A percentile compares a stretch with the other conserved stretches of the same genome.
These are phyloP conservation scores for Polyommatus icarus DNA, from an alignment of 2,888 invertebrate genomes.

Conservation along the genomic window DNA sequence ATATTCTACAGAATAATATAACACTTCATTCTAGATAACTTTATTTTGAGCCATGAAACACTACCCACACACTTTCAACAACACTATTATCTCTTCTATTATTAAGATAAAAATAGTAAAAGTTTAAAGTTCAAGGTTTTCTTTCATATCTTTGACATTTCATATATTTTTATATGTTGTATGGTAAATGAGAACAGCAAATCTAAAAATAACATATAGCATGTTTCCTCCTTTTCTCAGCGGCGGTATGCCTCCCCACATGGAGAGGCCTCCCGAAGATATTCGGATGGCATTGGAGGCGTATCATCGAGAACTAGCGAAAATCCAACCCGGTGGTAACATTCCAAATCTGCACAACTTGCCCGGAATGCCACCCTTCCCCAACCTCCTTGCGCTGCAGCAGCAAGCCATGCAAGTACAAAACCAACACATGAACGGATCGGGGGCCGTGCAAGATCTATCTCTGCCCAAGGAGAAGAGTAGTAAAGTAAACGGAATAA, in stretches of 20 bases:
- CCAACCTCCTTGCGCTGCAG: constrained; percentile 87
- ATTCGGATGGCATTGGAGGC: constrained; percentile 94
- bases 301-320: constrained; percentile 95
- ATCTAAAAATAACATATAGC: constrained; percentile 83
- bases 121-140: constrained; percentile 1
- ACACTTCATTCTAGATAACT: constrained; percentile 80
- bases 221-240: constrained; percentile 93
- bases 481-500: constrained; percentile 83
- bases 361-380: constrained; percentile 80
- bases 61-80: background rate
- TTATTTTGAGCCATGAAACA: constrained; percentile 47
- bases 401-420: constrained; percentile 80
- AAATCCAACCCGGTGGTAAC: constrained; percentile 86
- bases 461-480: constrained; percentile 89
- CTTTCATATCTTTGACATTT: background rate
- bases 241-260: constrained; percentile 83
- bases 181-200: constrained; percentile 65
- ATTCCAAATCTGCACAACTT: constrained; percentile 79
- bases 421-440: constrained; percentile 82
- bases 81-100: background rate
- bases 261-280: constrained; percentile 86
- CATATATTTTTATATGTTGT: constrained; percentile 12
- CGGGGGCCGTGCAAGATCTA: constrained; percentile 88
- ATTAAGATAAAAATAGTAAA: background rate
- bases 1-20: background rate